These are phyloP conservation scores for Dendropsophus ebraccatus DNA, from an alignment of 2,113 vertebrate genomes.

Conservation along the genomic window DNA sequence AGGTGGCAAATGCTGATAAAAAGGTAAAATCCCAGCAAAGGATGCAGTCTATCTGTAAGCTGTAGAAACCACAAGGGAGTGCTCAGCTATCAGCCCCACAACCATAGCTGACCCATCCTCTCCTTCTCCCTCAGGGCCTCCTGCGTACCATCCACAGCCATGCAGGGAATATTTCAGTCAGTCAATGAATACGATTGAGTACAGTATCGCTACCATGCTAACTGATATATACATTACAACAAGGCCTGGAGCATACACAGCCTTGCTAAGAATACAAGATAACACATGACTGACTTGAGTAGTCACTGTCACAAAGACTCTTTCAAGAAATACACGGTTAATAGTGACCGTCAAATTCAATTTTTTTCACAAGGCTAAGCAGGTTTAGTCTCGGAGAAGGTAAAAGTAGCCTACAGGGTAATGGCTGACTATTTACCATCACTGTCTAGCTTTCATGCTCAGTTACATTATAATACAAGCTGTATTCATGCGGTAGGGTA, in stretches of 20 bases:
- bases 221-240: background rate
- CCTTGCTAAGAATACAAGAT: too few relatives aligned
- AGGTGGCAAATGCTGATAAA: background rate
- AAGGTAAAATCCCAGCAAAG: background rate
- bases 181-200: background rate
- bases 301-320: too few relatives aligned
- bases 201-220: background rate
- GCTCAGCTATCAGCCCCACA: background rate
- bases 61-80: background rate
- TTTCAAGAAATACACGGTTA: too few relatives aligned
- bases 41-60: background rate
- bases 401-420: too few relatives aligned
- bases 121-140: background rate
- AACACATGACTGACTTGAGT: too few relatives aligned
- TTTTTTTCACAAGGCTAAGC: too few relatives aligned
- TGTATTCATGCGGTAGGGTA: too few relatives aligned
- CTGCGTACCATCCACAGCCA: background rate
- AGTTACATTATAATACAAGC: too few relatives aligned
- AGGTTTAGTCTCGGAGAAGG: too few relatives aligned
- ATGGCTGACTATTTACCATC: too few relatives aligned
- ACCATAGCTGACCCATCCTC: background rate
- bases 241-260: background rate
- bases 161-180: background rate
- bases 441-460: too few relatives aligned
- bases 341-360: too few relatives aligned